Evolutionary conservation across 2,888 invertebrate species (phyloP).

Genomic region (Melinaea marsaeus): DNA sequence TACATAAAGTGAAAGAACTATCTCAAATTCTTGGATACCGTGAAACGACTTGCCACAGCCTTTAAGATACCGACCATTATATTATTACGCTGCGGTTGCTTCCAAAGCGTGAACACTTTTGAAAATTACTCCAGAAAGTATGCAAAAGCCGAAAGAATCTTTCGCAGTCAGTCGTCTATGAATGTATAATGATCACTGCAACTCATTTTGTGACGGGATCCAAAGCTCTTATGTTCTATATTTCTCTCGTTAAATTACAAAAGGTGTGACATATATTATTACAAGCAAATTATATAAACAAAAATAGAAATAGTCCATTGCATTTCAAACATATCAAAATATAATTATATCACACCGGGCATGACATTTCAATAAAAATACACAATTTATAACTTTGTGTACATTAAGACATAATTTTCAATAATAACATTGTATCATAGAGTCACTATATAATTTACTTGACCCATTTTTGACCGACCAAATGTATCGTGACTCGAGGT

Average conservation of each 20-base stretch:
- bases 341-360: no score
- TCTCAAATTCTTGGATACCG: slow-evolving; percentile 29
- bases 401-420: neutral
- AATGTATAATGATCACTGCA: slow-evolving; percentile 69
- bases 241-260: slow-evolving; percentile 30
- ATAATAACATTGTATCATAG: neutral
- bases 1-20: slow-evolving; percentile 30
- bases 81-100: slow-evolving; percentile 67
- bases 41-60: slow-evolving; percentile 27
- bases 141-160: slow-evolving; percentile 54
- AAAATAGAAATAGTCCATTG: neutral
- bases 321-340: no score
- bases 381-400: neutral
- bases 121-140: slow-evolving; percentile 55
- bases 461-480: slow-evolving; percentile 20
- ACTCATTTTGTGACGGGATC: slow-evolving; percentile 37
- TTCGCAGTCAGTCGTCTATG: slow-evolving; percentile 65
- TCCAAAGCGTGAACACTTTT: slow-evolving; percentile 56
- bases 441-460: neutral
- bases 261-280: slow-evolving; percentile 17
- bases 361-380: no score
- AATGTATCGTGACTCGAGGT: slow-evolving; percentile 44
- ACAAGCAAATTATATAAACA: slow-evolving; percentile 14
- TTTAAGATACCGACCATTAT: slow-evolving; percentile 57
- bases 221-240: slow-evolving; percentile 36